Base-by-base conservation (phyloP, 2,888 invertebrate species). In the Diarsia dahlii region DNA sequence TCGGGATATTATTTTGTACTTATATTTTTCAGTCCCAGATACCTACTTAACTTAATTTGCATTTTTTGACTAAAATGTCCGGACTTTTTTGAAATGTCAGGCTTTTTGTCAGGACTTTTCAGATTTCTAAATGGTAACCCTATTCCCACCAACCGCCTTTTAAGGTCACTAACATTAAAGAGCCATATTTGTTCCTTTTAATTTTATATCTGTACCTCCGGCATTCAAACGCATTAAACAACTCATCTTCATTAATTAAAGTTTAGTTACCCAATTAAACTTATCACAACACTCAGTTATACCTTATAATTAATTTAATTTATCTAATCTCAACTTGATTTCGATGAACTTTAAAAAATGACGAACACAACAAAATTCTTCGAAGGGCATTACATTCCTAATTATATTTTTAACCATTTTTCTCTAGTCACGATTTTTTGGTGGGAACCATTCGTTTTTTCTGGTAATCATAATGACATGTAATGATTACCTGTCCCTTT, bases 351-450 rank as follows among this genome's bases (percentile, higher is more conserved):
- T 74, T 56, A 82, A 84, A 83, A 84, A 87, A 77, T 77, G 71
- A 76, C 72, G 73, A 82, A 72, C 64, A 68, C 54, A 81, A 77
- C 69, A 70, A 71, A 87, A 81, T 89, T 88, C 84, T 71, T 80
- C 67, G 79, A 84, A 86, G 81, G 74, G 85, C 87, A 84, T 85
- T 84, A 84, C 79, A 81, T 84, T 89, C 86, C 84, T 90, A 90
- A 90, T 90, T 89, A 87, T 83, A 71, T 82, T 82, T 84, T 71
- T 74, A 76, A 85, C 63, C 50, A 80, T 87, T 88, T 91, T 89
- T 88, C 80, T 81, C 82, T 67, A 88, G 88, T 90, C 92, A 92
- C 91, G 91, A 89, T 84, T 89, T 63, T 60, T 80, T 80, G 86
- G 85, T 87, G 88, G 88, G 84, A 89, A 88, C 86, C 84, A 81